phyloP scores from a whole-genome alignment of 2,113 vertebrate genomes.

The Stictonetta naevosa region DNA sequence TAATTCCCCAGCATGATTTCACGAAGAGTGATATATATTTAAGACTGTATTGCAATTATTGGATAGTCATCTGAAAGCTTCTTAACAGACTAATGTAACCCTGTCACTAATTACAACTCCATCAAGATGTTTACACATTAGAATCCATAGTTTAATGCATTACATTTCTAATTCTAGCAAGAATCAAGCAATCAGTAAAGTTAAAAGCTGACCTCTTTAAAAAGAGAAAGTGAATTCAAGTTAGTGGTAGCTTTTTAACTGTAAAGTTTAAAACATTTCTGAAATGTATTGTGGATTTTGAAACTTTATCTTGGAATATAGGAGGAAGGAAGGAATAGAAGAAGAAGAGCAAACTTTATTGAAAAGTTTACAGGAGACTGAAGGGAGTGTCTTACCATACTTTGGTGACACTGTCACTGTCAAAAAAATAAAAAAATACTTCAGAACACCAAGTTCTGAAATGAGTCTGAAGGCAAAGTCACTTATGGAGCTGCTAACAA shows the following conservation, averaged over 20 bases:
- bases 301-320: not conserved
- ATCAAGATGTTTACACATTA: not conserved
- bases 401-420: not conserved
- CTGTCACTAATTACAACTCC: not conserved
- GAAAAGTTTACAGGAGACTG: not conserved
- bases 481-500: not conserved
- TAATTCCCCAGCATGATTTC: not conserved
- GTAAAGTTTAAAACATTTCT: not conserved
- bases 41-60: constrained; percentile 8
- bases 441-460: not conserved
- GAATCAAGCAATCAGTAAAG: not conserved
- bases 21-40: constrained; percentile 5
- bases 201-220: not conserved
- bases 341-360: not conserved
- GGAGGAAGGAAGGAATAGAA: not conserved
- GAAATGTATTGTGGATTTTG: not conserved
- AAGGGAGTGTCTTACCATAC: not conserved
- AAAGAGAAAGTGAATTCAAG: not conserved
- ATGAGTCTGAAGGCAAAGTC: not conserved
- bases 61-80: not conserved
- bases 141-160: not conserved
- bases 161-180: not conserved
- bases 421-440: not conserved
- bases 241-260: not conserved
- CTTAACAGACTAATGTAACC: not conserved